Conservation (phyloP, 2,113 vertebrate species). For the Pteropus alecto region DNA sequence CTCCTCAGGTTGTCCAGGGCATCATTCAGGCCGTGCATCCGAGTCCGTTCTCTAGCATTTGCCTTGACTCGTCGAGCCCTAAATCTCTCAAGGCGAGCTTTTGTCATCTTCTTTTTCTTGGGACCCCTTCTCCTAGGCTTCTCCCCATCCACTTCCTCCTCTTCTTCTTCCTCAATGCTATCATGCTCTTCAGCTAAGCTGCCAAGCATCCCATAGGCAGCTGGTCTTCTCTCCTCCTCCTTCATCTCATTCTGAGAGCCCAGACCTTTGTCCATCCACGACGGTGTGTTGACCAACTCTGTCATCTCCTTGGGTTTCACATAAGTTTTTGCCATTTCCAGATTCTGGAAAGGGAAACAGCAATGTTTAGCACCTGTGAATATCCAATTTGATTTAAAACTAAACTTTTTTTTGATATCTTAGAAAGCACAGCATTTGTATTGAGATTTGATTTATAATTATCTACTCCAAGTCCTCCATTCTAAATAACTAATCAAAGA, state of each 20-base stretch:
- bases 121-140: constrained; percentile 95
- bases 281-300: constrained; percentile 86
- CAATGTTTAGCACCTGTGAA: not conserved
- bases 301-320: constrained; percentile 85
- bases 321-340: constrained; percentile 89
- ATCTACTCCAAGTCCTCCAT: not conserved
- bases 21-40: constrained; percentile 97
- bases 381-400: not conserved
- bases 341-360: constrained; percentile 78
- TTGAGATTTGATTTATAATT: constrained; percentile 17
- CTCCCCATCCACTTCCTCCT: constrained; percentile 85
- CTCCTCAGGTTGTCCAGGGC: constrained; percentile 93
- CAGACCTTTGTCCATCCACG: constrained; percentile 88
- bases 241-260: constrained; percentile 87
- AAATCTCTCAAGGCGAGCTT: constrained; percentile 94
- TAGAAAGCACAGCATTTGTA: not conserved
- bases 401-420: constrained; percentile 11
- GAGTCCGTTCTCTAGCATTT: constrained; percentile 93
- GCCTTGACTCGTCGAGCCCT: constrained; percentile 92
- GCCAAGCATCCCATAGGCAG: constrained; percentile 81
- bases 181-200: constrained; percentile 85
- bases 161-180: constrained; percentile 86
- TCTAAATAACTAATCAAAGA: constrained; percentile 20
- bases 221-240: constrained; percentile 83
- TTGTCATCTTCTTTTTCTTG: constrained; percentile 99